Base-by-base conservation (phyloP, 1,140 invertebrate species). In the Lerema accius region DNA sequence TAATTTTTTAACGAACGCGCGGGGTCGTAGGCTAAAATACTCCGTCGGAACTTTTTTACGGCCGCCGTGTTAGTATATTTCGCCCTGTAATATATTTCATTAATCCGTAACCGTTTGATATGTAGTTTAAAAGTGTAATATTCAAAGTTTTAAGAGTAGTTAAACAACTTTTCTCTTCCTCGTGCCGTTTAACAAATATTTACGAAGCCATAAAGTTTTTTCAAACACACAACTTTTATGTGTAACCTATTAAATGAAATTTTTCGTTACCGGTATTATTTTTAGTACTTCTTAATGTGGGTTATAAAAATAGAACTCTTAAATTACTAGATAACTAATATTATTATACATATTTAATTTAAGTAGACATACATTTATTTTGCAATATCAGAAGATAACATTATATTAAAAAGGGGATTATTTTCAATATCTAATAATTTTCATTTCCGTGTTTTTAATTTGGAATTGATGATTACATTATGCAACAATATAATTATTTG, bases 21-120 rank as follows among this genome's bases (percentile, higher is more conserved):
- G 69, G 43, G 59, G 50, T 73, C n/a, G 82, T 89, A 89, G 86
- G 86, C 86, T 89, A 87, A 89, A 87, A 86, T 75, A 69, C 76
- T 67, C 86, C 86, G 86, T 53, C 86, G 86, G 86, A 79, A 84
- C 70, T 80, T 80, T 73, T 73, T 63, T 4, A 16, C 35, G 23
- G 40, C 42, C 16, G 56, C 23, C 49, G 40, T 37, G 39, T 23
- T 23, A 23, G 19, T 23, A 23, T 23, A 23, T 23, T 23, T 23
- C 5, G 19, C 2, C 5, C 2, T 23, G 19, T 5, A 43, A 43
- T 14, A 3, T 13, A 3, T 43, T 43, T 1, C n/a, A 13, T 14
- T 13, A 43, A 23, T 23, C 2, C 5, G 28, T 32, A 4, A 32
- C 28, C 7, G 28, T 32, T 32, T 32, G 28, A 32, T 32, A 32